phyloP scores from a whole-genome alignment of 2,888 invertebrate genomes.

The Synergus itoensis region DNA sequence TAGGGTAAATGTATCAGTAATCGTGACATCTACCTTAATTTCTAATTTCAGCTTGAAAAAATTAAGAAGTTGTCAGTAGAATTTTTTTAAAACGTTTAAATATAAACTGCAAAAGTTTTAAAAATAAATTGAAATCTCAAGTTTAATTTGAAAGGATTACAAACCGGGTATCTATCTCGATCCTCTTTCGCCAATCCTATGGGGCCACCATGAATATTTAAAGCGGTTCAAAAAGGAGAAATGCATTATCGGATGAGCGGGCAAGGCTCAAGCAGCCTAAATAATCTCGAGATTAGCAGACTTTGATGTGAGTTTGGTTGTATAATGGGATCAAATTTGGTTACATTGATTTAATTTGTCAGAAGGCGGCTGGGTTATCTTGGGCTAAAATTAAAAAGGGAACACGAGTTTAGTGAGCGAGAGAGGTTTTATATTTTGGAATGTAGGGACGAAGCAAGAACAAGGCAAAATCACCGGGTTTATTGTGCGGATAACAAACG shows the following conservation, averaged over 20 bases:
- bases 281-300: slow-evolving; percentile 9
- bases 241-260: slow-evolving; percentile 8
- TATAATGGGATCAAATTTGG: slow-evolving; percentile 4
- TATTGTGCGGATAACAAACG: slow-evolving; percentile 17
- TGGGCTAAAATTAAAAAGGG: background rate
- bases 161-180: background rate
- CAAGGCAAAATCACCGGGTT: background rate
- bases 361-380: background rate
- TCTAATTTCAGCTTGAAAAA: no score
- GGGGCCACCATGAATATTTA: slow-evolving; percentile 13
- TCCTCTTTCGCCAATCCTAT: background rate
- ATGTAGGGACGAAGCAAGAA: background rate
- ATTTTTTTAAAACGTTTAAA: no score
- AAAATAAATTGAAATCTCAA: no score
- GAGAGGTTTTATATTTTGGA: background rate
- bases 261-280: background rate
- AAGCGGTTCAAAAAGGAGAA: background rate
- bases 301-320: slow-evolving; percentile 16
- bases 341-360: slow-evolving; percentile 14
- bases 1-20: background rate
- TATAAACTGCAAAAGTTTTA: no score
- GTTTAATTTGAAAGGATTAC: background rate
- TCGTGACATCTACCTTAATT: no score
- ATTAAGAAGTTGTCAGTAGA: no score
- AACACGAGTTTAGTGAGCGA: background rate